These are phyloP conservation scores for Eueides isabella DNA, from an alignment of 1,140 invertebrate species.

Conservation along the genomic window DNA sequence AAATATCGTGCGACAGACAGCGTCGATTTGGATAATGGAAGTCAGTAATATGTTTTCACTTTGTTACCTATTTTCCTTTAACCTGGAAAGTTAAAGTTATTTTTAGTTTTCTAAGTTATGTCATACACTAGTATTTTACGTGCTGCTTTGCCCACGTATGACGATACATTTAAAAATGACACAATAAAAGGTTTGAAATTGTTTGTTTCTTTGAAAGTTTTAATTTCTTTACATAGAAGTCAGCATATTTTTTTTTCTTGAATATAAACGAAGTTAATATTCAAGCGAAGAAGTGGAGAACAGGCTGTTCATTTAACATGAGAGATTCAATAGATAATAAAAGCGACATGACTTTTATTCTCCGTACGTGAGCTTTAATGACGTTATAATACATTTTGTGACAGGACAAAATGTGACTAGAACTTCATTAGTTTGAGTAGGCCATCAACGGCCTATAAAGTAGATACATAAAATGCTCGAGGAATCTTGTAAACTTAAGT, in stretches of 20 bases:
- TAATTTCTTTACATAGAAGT: no score
- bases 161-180: no score
- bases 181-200: no score
- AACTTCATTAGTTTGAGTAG: background rate
- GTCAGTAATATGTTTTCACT: conserved; percentile 17
- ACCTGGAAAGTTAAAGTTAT: background rate
- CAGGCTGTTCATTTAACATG: no score
- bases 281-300: no score
- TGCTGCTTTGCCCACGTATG: background rate
- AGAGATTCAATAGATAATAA: no score
- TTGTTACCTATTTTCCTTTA: background rate
- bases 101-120: background rate
- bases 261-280: no score
- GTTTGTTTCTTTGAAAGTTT: no score
- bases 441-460: background rate
- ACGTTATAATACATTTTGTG: background rate
- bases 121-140: background rate
- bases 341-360: background rate
- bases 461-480: background rate
- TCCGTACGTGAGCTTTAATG: background rate
- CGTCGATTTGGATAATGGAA: conserved; percentile 22
- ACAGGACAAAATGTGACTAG: background rate
- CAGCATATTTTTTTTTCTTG: no score
- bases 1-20: conserved; percentile 12
- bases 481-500: background rate